Percentiles rank a stretch among this genome's conserved stretches.
Conservation (phyloP, 2,113 vertebrate genomes). For the Melierax canorus region DNA sequence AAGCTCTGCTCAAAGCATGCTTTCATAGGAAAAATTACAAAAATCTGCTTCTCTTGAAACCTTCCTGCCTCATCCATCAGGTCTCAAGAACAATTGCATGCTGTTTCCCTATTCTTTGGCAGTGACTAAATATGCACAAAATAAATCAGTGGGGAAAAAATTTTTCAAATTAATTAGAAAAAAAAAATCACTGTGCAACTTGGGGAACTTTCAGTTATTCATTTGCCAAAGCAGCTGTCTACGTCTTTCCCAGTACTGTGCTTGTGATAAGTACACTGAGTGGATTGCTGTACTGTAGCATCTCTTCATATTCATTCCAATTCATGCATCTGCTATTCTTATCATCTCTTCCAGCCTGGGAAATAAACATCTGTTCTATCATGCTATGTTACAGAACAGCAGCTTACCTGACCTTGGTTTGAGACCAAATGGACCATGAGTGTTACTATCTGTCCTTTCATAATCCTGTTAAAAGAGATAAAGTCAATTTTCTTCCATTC, state of each 20-base stretch:
- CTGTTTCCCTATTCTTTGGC: not conserved
- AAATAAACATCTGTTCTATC: not conserved
- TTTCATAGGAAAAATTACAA: not conserved
- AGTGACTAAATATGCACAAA: not conserved
- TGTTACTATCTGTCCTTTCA: conserved; percentile 73
- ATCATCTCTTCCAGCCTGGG: not conserved
- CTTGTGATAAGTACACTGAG: not conserved
- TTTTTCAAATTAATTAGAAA: not conserved
- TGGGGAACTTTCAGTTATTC: not conserved
- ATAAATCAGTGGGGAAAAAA: not conserved
- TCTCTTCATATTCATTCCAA: not conserved
- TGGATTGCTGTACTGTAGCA: not conserved
- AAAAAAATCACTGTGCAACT: not conserved
- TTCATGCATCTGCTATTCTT: not conserved
- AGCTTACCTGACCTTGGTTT: conserved; percentile 94
- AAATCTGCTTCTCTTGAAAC: not conserved
- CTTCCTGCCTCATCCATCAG: not conserved
- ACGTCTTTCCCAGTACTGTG: not conserved
- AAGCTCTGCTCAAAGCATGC: not conserved
- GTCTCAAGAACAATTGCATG: not conserved
- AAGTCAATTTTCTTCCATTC: not conserved
- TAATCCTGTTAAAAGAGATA: conserved; percentile 69
- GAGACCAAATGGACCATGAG: conserved; percentile 86
- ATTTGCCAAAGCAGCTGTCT: not conserved
- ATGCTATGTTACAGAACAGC: not conserved